Evolutionary conservation across 2,888 invertebrate genomes (phyloP).

Genomic region (Argynnis bischoffii): DNA sequence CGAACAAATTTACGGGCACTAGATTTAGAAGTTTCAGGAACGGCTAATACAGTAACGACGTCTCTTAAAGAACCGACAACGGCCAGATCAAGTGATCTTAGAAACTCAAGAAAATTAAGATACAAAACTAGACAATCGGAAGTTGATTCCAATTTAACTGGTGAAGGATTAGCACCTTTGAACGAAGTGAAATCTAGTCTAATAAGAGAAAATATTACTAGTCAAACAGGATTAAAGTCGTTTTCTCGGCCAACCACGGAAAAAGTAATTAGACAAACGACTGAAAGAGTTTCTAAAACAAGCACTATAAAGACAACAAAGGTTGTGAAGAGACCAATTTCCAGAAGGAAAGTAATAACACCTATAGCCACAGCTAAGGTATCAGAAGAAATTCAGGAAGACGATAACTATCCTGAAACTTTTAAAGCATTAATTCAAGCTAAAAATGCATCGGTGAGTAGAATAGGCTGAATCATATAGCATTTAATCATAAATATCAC

Average conservation of each 20-base stretch:
- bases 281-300: slow-evolving; percentile 56
- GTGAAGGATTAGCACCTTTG: slow-evolving; percentile 57
- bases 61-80: slow-evolving; percentile 64
- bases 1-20: slow-evolving; percentile 56
- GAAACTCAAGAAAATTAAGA: slow-evolving; percentile 64
- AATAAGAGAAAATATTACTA: slow-evolving; percentile 59
- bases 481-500: slow-evolving; percentile 33
- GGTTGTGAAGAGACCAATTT: slow-evolving; percentile 60
- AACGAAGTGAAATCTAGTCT: slow-evolving; percentile 72
- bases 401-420: slow-evolving; percentile 85
- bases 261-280: slow-evolving; percentile 45
- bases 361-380: slow-evolving; percentile 47
- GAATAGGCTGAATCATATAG: slow-evolving; percentile 30
- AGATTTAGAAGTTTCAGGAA: slow-evolving; percentile 66
- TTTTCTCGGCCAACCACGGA: slow-evolving; percentile 47
- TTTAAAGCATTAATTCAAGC: slow-evolving; percentile 85
- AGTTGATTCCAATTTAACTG: slow-evolving; percentile 70
- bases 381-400: slow-evolving; percentile 81
- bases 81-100: slow-evolving; percentile 56
- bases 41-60: slow-evolving; percentile 62
- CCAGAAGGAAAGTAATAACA: slow-evolving; percentile 55
- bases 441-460: slow-evolving; percentile 79
- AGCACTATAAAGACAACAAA: slow-evolving; percentile 59
- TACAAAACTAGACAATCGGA: slow-evolving; percentile 64
- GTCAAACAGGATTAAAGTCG: slow-evolving; percentile 62